phyloP scores from a whole-genome alignment of 2,888 invertebrate species.

The Ormyrus labotus region DNA sequence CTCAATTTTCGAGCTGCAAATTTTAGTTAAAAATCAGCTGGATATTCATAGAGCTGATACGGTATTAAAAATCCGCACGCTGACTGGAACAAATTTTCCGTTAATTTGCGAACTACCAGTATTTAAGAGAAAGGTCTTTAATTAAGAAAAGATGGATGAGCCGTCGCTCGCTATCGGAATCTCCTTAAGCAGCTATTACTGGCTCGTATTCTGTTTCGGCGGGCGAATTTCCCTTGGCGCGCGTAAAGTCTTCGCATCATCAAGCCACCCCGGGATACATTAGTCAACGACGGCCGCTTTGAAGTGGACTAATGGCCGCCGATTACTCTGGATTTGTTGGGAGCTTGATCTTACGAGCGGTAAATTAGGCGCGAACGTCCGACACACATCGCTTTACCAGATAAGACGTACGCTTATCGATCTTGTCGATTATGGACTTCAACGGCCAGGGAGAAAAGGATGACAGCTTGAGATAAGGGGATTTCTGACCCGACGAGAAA shows the following conservation, averaged over 20 bases:
- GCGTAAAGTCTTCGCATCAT: constrained; percentile 23
- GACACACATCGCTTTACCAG: constrained; percentile 3
- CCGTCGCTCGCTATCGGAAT: constrained; percentile 7
- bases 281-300: constrained; percentile 42
- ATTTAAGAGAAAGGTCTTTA: constrained; percentile 1
- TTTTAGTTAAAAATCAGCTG: no score
- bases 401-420: constrained; percentile 43
- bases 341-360: constrained; percentile 47
- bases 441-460: not conserved
- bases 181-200: not conserved
- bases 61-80: no score
- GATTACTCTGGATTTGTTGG: constrained; percentile 54
- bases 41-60: no score
- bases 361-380: constrained; percentile 51
- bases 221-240: constrained; percentile 11
- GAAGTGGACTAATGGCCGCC: constrained; percentile 50
- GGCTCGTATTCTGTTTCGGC: constrained; percentile 12
- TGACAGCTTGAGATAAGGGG: no score
- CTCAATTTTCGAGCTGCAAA: no score
- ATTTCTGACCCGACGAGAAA: no score
- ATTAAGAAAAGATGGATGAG: constrained; percentile 28
- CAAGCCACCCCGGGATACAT: constrained; percentile 27
- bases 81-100: no score
- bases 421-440: constrained; percentile 35
- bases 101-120: no score